These are phyloP conservation scores for Lutjanus campechanus DNA, from an alignment of 2,797 vertebrate species.

Conservation along the genomic window DNA sequence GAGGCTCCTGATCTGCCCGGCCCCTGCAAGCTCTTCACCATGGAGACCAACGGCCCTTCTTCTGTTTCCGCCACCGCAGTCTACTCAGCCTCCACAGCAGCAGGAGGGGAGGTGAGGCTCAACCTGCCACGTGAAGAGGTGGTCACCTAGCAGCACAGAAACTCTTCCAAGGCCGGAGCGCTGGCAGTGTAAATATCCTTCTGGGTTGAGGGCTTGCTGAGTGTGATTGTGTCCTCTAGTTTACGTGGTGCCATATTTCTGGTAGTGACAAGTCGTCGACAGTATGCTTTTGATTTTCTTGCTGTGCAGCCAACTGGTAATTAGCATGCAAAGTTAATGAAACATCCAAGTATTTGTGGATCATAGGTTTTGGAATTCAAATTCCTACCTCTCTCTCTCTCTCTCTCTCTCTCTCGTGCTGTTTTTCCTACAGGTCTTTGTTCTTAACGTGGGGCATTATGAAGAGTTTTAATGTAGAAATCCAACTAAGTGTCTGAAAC, in stretches of 20 bases:
- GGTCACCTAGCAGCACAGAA: conserved; percentile 67
- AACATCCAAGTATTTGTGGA: conserved; percentile 56
- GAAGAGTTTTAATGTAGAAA: conserved; percentile 45
- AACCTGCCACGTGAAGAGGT: conserved; percentile 82
- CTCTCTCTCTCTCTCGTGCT: conserved; percentile 52
- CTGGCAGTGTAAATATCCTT: conserved; percentile 68
- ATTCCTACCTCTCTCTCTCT: conserved; percentile 66
- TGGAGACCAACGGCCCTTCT: conserved; percentile 80
- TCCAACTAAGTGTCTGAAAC: conserved; percentile 25
- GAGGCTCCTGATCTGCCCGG: conserved; percentile 63
- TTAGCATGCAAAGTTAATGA: conserved; percentile 73
- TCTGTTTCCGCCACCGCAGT: conserved; percentile 67
- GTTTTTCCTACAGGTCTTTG: conserved; percentile 52
- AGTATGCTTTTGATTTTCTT: conserved; percentile 59
- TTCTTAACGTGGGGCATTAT: conserved; percentile 71
- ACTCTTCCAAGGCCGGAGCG: conserved; percentile 40
- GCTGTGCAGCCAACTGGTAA: conserved; percentile 63
- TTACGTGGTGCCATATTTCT: conserved; percentile 67
- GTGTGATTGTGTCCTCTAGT: conserved; percentile 61
- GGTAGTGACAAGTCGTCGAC: conserved; percentile 58
- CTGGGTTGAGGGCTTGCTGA: conserved; percentile 50
- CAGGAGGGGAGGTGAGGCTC: conserved; percentile 82
- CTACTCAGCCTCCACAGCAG: conserved; percentile 76
- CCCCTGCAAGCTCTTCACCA: conserved; percentile 82
- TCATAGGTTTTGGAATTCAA: conserved; percentile 59